Base-by-base conservation (phyloP, 2,797 vertebrate genomes). In the Rhincodon typus region DNA sequence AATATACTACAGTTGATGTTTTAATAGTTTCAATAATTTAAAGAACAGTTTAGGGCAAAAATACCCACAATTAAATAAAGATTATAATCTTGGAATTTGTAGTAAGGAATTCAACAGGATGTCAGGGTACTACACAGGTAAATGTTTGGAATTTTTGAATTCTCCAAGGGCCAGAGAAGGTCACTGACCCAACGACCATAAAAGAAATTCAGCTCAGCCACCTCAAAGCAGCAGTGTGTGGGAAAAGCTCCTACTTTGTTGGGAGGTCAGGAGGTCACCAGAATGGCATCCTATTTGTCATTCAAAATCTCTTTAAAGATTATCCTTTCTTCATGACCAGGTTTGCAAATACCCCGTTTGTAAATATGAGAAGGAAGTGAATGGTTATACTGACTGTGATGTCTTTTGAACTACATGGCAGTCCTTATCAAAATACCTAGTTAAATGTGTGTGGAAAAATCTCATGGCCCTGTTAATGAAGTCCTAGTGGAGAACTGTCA, bases 241-340 rank as follows among this genome's bases (percentile, higher is more conserved):
- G 94, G 94, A 95, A 95, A 95, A 95, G 74, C 94, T 95, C 94
- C 94, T 95, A 95, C 94, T 95, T 95, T 77, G 69, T 77, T 77
- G 69, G 42, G 70, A 77, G 94, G 94, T 95, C 94, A 57, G 72
- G 94, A 95, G 94, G 94, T 95, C 94, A 53, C 94, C 74, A 19
- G 94, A 95, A 95, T 77, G 94, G 94, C 94, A 95, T 95, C 94
- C 94, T 95, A 95, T 95, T 95, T 95, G 94, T 95, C 94, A 95
- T 95, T 95, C 94, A 95, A 95, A 95, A 77, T 95, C 94, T 95
- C 94, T 77, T 95, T 95, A 95, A 95, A 70, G 94, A 95, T 95
- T 95, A 95, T 77, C 70, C 94, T 95, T 95, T 95, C 94, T 95
- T 95, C 67, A 77, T 77, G 69, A 95, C 69, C 94, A 95, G 94